Conservation (phyloP, 2,888 invertebrate species). For the Tineola bisselliella region DNA sequence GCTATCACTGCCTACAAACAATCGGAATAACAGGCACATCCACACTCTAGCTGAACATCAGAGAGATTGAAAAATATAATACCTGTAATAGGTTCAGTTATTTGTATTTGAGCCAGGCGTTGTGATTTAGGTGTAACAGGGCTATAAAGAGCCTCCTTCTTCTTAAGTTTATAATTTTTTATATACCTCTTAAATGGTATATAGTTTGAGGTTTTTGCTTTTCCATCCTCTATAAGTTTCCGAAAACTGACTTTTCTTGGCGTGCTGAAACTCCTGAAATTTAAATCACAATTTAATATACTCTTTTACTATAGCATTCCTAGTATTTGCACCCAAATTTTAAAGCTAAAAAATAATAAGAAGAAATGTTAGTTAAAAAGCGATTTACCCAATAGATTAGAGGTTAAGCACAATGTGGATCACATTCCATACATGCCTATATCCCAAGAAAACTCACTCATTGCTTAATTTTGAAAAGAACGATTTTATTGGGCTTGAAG, state of each 20-base stretch:
- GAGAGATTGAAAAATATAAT: background rate
- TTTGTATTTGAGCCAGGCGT: slow-evolving; percentile 19
- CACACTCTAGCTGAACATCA: no score
- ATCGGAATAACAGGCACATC: no score
- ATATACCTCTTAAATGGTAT: slow-evolving; percentile 71
- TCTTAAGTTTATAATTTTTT: slow-evolving; percentile 51
- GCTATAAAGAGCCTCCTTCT: slow-evolving; percentile 26
- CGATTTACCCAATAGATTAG: background rate
- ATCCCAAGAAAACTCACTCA: slow-evolving; percentile 47
- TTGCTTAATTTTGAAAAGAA: slow-evolving; percentile 57
- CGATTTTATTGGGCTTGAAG: slow-evolving; percentile 55
- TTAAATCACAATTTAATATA: background rate
- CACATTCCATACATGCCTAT: background rate
- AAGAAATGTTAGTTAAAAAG: slow-evolving; percentile 3
- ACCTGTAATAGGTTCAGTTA: background rate
- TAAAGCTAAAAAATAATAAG: background rate
- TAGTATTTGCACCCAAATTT: background rate
- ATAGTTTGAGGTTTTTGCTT: slow-evolving; percentile 64
- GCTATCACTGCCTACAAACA: no score
- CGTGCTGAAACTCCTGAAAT: slow-evolving; percentile 44
- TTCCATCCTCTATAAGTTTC: slow-evolving; percentile 54
- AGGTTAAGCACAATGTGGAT: background rate
- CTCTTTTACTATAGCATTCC: background rate
- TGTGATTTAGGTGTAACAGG: slow-evolving; percentile 31
- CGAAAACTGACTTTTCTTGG: slow-evolving; percentile 59